A percentile compares a stretch with the other conserved stretches of the same genome.
Conservation (phyloP, 1,140 invertebrate species). For the Drosophila ogumai region DNA sequence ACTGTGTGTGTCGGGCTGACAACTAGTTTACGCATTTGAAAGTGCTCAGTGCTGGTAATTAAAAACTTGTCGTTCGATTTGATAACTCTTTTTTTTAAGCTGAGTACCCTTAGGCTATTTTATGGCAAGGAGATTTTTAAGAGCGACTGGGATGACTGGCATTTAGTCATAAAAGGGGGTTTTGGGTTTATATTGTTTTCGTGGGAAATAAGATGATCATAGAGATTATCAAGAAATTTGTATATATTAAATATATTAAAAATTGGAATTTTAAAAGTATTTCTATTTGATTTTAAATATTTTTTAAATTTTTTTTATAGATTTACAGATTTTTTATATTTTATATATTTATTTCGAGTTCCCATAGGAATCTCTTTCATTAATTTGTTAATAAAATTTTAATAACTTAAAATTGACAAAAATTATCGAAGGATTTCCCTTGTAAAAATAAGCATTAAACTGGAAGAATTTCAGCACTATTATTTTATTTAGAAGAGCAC, state of each 20-base stretch:
- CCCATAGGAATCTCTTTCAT: too few species aligned
- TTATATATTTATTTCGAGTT: too few species aligned
- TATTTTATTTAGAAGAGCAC: too few species aligned
- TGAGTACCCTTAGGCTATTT: slow-evolving; percentile 29
- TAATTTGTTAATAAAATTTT: too few species aligned
- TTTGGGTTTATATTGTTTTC: slow-evolving; percentile 5
- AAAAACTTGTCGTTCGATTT: slow-evolving; percentile 78
- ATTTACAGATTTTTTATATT: too few species aligned
- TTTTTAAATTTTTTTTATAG: too few species aligned
- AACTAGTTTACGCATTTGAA: slow-evolving; percentile 82
- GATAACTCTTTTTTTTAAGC: slow-evolving; percentile 58
- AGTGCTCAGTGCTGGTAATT: slow-evolving; percentile 67
- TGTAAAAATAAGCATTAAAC: too few species aligned
- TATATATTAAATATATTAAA: background rate
- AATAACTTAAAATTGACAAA: too few species aligned
- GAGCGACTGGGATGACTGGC: background rate
- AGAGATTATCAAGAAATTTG: background rate
- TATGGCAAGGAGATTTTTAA: slow-evolving; percentile 6
- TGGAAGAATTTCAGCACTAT: too few species aligned
- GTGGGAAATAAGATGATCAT: background rate
- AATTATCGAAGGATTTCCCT: too few species aligned
- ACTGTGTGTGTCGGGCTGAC: slow-evolving; percentile 38
- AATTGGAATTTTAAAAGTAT: background rate
- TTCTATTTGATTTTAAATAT: too few species aligned
- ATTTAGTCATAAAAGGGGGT: slow-evolving; percentile 1